Conservation (phyloP, 2,113 vertebrate species). For the Eleginops maclovinus region DNA sequence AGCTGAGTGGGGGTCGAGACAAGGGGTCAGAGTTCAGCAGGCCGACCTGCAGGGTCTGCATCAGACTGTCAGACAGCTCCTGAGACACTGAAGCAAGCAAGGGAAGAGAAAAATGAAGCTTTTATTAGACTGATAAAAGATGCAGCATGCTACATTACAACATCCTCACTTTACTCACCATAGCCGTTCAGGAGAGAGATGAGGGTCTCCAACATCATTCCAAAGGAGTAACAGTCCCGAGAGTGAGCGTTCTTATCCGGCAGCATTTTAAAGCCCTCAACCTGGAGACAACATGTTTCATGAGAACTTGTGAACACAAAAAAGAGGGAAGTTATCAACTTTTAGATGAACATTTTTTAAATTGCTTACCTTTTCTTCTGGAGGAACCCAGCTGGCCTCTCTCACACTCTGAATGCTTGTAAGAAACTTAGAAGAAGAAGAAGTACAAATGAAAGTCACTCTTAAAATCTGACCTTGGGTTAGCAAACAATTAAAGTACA, state of each 20-base stretch:
- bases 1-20: constrained; percentile 86
- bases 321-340: not conserved
- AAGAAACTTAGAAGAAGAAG: constrained; percentile 88
- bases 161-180: constrained; percentile 82
- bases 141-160: not conserved
- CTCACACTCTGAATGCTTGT: constrained; percentile 85
- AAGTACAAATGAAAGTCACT: constrained; percentile 4
- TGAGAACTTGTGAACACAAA: constrained; percentile 20
- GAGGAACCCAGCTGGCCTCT: constrained; percentile 87
- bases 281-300: constrained; percentile 76
- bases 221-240: constrained; percentile 93
- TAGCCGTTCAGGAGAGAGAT: constrained; percentile 85
- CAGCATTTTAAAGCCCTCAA: constrained; percentile 88
- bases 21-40: constrained; percentile 87
- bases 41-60: constrained; percentile 85
- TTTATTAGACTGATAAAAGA: not conserved
- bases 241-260: constrained; percentile 88
- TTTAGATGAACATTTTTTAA: not conserved
- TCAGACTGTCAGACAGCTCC: constrained; percentile 84
- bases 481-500: not conserved
- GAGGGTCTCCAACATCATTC: constrained; percentile 88
- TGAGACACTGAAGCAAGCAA: constrained; percentile 74
- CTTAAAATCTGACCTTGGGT: no score
- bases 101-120: not conserved
- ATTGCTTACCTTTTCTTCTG: constrained; percentile 89